These are phyloP conservation scores for Corythaeola cristata DNA, from an alignment of 2,113 vertebrate genomes.

Conservation along the genomic window DNA sequence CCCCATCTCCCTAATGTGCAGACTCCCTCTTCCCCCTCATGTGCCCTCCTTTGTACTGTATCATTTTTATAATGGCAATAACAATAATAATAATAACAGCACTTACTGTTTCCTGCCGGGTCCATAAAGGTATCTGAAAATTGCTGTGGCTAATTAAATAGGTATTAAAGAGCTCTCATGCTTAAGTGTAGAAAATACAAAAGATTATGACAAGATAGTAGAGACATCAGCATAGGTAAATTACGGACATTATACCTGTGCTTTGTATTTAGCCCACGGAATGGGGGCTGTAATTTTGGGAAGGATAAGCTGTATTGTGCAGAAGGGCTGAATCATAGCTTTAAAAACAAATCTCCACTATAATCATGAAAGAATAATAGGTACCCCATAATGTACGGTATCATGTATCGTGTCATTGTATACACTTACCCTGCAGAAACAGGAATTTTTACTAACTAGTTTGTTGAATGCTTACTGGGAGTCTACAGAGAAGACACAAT, in stretches of 20 bases:
- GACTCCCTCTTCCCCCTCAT: background rate
- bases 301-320: conserved; percentile 34
- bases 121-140: conserved; percentile 30
- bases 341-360: conserved; percentile 45
- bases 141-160: conserved; percentile 31
- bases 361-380: conserved; percentile 45
- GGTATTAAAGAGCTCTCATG: conserved; percentile 24
- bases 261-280: conserved; percentile 47
- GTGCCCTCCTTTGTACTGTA: background rate
- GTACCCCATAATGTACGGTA: background rate
- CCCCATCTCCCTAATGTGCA: background rate
- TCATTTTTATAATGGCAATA: background rate
- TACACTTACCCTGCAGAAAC: background rate
- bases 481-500: background rate
- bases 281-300: conserved; percentile 22
- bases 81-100: background rate
- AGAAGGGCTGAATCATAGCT: conserved; percentile 39
- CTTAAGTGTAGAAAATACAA: conserved; percentile 41
- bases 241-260: background rate
- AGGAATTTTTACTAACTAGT: background rate
- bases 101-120: background rate
- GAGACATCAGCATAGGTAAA: conserved; percentile 18
- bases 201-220: conserved; percentile 52
- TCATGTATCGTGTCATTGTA: background rate
- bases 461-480: background rate